These are phyloP conservation scores for Bubalus kerabau DNA, from an alignment of 2,113 vertebrate species.

Conservation along the genomic window DNA sequence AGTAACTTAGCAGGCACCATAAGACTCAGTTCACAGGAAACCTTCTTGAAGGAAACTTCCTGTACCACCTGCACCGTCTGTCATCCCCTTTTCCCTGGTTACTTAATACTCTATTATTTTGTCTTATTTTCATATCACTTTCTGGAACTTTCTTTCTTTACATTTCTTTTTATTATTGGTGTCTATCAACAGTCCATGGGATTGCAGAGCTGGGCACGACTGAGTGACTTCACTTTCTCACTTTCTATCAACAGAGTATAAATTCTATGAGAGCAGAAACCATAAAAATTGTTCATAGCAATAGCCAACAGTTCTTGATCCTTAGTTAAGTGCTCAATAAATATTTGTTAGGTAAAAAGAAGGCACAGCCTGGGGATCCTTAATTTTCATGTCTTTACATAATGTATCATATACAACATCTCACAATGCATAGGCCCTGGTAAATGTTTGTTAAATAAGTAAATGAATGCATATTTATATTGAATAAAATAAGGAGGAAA, in stretches of 20 bases:
- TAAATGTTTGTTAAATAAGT: not conserved
- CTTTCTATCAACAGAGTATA: not conserved
- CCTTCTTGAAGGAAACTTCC: not conserved
- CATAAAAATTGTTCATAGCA: not conserved
- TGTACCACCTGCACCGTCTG: not conserved
- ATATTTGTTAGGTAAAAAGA: not conserved
- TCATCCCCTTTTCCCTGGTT: not conserved
- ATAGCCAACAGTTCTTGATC: not conserved
- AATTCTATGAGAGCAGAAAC: not conserved
- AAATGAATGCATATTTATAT: not conserved
- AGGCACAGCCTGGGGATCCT: rapidly evolving
- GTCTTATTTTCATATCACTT: conserved; percentile 4
- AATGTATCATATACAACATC: not conserved
- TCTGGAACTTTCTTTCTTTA: not conserved
- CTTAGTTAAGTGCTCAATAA: not conserved
- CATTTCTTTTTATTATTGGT: not conserved
- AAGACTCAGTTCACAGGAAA: not conserved
- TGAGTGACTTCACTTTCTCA: too few relatives aligned
- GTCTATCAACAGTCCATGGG: not conserved
- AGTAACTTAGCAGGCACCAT: not conserved
- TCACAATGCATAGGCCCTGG: not conserved
- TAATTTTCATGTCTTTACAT: not conserved
- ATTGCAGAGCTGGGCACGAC: too few relatives aligned
- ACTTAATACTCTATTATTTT: not conserved
- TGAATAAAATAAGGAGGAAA: not conserved